Evolutionary conservation across 2,888 invertebrate genomes (phyloP).

Genomic region (Meliscaeva auricollis): DNA sequence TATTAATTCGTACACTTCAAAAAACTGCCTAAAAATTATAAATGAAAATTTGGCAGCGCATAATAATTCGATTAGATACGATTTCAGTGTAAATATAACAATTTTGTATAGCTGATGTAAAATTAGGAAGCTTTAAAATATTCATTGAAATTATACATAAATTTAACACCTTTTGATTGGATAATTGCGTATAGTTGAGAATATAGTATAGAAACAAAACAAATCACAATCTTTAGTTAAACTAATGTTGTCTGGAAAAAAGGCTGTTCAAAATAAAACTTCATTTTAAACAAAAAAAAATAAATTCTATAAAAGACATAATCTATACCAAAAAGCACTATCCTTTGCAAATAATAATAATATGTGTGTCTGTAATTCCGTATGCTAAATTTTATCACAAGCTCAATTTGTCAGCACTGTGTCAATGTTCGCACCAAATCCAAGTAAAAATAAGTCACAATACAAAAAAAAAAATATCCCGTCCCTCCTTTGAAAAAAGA

Average conservation of each 20-base stretch:
- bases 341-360: background rate
- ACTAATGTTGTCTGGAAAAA: background rate
- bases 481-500: constrained; percentile 11
- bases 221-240: no score
- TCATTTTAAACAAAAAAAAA: constrained; percentile 14
- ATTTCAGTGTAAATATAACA: no score
- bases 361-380: constrained; percentile 18
- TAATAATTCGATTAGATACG: no score
- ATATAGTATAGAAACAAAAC: no score
- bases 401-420: constrained; percentile 55
- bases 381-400: constrained; percentile 27
- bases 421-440: constrained; percentile 69
- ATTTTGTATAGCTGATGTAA: no score
- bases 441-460: constrained; percentile 57
- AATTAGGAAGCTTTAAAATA: no score
- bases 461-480: constrained; percentile 12
- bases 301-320: constrained; percentile 8
- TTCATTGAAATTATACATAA: no score
- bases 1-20: no score
- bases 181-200: no score
- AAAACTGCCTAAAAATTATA: no score
- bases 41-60: no score
- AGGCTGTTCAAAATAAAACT: background rate
- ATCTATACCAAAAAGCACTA: constrained; percentile 14
- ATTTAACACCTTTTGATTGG: no score